Base-by-base conservation (phyloP, 2,113 vertebrate genomes). In the Ariopsis seemanni region DNA sequence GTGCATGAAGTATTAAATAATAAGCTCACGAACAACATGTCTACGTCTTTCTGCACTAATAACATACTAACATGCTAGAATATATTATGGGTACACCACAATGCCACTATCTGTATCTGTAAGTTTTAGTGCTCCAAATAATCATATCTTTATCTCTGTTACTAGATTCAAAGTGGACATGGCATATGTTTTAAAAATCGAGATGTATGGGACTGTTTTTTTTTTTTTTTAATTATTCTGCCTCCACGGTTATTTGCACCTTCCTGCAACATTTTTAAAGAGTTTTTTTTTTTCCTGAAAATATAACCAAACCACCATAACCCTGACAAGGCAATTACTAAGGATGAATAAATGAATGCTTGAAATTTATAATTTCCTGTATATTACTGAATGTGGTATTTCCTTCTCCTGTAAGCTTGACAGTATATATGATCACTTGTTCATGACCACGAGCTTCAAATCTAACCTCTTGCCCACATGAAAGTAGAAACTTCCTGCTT, bases 1-100 rank as follows among this genome's bases (percentile, higher is more conserved):
- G 55, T 58, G 50, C 25, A 55, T 77, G n/a, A 57, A 58, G 17
- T 81, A 81, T 58, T 81, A 81, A 81, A 81, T 58, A 58, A 81
- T 52, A 65, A 50, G 50, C 42, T 71, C 63, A 63, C 48, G 27
- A 53, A 48, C 58, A 34, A 20, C 22, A 67, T 4, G 69, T 69
- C 25, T 83, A 83, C 8, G 34, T 69, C 17, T 14, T 4, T 62
- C 57, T 57, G 9, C 10, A 34, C 42, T 0, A n/a, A 12, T 77
- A 52, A 4, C 79, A 62, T 62, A 82, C 30, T 62, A 58, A n/a
- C 74, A 77, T 53, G 10, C 7, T 78, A 2, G 14, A 53, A 4
- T 80, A 53, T 80, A 58, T 27, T 15, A 18, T 2, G n/a, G 5
- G 42, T 50, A 20, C 42, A 50, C 4, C 72, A 25, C 42, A 22